Base-by-base conservation (phyloP, 1,140 invertebrate species). In the Manduca sexta region DNA sequence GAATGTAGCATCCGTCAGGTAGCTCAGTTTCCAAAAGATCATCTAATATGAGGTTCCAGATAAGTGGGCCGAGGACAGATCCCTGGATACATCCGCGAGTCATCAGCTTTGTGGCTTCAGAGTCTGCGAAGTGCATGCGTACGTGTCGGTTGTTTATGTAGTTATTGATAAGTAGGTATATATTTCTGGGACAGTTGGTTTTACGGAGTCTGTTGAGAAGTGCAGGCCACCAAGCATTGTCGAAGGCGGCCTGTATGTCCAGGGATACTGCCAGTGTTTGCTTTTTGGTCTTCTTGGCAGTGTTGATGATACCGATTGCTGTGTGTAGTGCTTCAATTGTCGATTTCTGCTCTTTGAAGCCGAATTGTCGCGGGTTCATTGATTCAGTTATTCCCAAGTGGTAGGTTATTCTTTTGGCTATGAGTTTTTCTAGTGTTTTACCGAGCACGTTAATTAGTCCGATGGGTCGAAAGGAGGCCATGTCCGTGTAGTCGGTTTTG, bases 181-280 rank as follows among this genome's bases (percentile, higher is more conserved):
- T 39, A 26, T 65, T 65, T 3, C 21, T 21, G 0, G 64, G 64
- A 7, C 56, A 63, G 1, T 47, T 30, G 0, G 40, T 45, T 1
- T 53, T 7, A 26, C 17, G 12, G 0, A 68, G 34, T 18, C 55
- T 31, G 3, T 55, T 16, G 1, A 59, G 30, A 0, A 64, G 8
- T 0, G 49, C 48, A 0, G 58, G 61, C 64, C 58, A 68, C 61
- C 61, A 68, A 1, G 58, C 61, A 11, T 67, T 48, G 14, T 68
- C 55, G 21, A 61, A 68, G 1, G 58, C 57, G 1, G 57, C 57
- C 15, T 52, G 51, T 7, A 68, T 64, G 11, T 68, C 64, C 0
- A 68, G 37, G 2, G 57, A 64, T 0, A 67, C 35, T 0, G 49
- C 51, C 0, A 26, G 21, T 8, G 4, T 26, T 26, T 26, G 21